These are phyloP conservation scores for Ispidina lecontei DNA, from an alignment of 2,797 vertebrate genomes.

Conservation along the genomic window DNA sequence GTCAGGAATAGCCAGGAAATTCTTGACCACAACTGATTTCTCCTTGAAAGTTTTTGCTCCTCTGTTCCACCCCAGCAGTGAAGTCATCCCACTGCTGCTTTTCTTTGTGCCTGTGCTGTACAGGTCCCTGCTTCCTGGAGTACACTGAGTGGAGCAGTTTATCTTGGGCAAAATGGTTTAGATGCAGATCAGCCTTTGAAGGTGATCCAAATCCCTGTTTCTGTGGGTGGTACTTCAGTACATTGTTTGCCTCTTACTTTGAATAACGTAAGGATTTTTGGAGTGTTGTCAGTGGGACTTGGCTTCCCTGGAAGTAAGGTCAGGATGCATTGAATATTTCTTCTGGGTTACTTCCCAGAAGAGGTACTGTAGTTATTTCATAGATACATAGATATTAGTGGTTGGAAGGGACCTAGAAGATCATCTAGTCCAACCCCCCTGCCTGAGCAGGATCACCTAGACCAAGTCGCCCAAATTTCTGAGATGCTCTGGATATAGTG, in stretches of 20 bases:
- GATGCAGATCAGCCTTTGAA: neutral
- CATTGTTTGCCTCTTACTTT: neutral
- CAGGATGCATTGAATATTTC: neutral
- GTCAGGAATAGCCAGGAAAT: constrained; percentile 35
- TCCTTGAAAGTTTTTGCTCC: constrained; percentile 35
- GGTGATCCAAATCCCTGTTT: neutral
- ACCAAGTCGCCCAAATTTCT: no score
- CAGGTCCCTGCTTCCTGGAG: neutral
- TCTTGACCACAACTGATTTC: constrained; percentile 31
- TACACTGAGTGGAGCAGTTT: neutral
- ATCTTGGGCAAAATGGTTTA: neutral
- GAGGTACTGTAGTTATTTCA: no score
- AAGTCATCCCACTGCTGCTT: constrained; percentile 24
- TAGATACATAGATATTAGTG: no score
- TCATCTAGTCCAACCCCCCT: no score
- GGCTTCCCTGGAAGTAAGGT: neutral
- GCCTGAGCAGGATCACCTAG: no score
- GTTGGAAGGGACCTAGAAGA: no score
- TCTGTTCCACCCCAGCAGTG: constrained; percentile 40
- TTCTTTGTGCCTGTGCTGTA: neutral
- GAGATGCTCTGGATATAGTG: no score
- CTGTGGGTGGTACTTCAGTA: neutral
- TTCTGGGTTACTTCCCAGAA: neutral
- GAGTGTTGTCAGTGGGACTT: neutral
- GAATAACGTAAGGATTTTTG: neutral